Evolutionary conservation across 2,113 vertebrate species (phyloP), one percentile per base, ranked within the genome.

Genomic region (Connochaetes taurinus): DNA sequence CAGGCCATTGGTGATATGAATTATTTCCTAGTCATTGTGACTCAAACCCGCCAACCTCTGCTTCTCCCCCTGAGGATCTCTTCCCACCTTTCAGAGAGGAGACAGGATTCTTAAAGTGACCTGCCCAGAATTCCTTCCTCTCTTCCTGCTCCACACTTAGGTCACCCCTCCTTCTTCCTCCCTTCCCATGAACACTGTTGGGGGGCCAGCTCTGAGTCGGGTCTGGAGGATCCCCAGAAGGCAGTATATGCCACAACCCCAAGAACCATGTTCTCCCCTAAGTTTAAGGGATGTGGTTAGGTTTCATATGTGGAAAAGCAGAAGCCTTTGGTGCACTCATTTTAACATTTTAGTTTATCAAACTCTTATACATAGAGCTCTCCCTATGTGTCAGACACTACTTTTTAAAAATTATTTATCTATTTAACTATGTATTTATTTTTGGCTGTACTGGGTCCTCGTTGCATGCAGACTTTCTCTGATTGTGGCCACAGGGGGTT

Each of bases 301-400:
- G 45, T 7, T 87, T 11, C 12, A 40, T 3, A 60, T 3, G 14
- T 53, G 64, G 40, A 43, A 91, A 94, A 81, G n/a, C 25, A 36
- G 52, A 58, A 47, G 76, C 52, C 16, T 29, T 60, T 83, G 12
- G 87, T 14, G 16, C 4, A 16, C 31, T 53, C 12, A 0, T 19
- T 96, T 95, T 8, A 67, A 47, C 74, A 17, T 43, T 74, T 64
- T 86, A 71, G 55, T 23, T 90, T 83, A 87, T 50, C 25, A 52
- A 47, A 16, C 47, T 12, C 47, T 47, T 82, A 64, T 16, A 52
- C 9, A 47, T 12, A 50, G 0, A 90, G 78, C 31, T 82, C 94
- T 93, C 14, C 33, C 81, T n/a, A 2, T 2, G 29, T 87, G 80
- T 29, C 55, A 57, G 67, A 21, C 13, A 25, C 6, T 76, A 43